Evolutionary conservation across 2,888 invertebrate genomes (phyloP).

Genomic region (Acleris emargana): DNA sequence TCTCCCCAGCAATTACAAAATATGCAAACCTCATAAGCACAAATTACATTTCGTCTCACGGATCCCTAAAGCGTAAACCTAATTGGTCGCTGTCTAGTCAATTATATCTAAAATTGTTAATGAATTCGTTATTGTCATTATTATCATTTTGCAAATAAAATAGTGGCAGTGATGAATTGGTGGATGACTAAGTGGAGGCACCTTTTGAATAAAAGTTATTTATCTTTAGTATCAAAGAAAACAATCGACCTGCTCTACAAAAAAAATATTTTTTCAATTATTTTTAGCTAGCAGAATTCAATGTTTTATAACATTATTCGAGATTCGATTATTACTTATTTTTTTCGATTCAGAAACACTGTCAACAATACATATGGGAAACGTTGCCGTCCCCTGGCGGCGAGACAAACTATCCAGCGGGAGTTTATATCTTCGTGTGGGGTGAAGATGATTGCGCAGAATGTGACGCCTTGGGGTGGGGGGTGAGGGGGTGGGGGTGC

Average conservation of each 20-base stretch:
- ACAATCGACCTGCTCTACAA: too few species aligned
- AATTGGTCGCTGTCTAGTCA: constrained; percentile 24
- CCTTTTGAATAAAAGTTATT: too few species aligned
- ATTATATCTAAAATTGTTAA: constrained; percentile 20
- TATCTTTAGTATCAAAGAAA: too few species aligned
- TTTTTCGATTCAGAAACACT: too few species aligned
- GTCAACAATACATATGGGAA: constrained; percentile 40
- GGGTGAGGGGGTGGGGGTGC: constrained; percentile 27
- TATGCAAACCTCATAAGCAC: constrained; percentile 27
- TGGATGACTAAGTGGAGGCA: too few species aligned
- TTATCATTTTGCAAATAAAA: neutral
- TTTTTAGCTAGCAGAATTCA: too few species aligned
- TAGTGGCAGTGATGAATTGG: too few species aligned
- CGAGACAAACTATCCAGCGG: constrained; percentile 58
- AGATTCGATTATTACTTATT: too few species aligned
- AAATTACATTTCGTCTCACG: constrained; percentile 20
- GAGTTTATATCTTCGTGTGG: constrained; percentile 78
- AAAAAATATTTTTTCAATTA: too few species aligned
- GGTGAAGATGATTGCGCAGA: constrained; percentile 78
- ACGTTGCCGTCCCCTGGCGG: constrained; percentile 45
- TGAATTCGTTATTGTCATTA: neutral
- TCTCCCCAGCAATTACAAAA: constrained; percentile 19
- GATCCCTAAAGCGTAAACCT: constrained; percentile 23
- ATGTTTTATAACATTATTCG: too few species aligned
- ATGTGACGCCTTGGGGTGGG: constrained; percentile 43